Percentiles rank a stretch among this genome's conserved stretches.
These are phyloP conservation scores for Rousettus leschenaultii DNA, from an alignment of 2,113 vertebrate genomes.

Conservation along the genomic window DNA sequence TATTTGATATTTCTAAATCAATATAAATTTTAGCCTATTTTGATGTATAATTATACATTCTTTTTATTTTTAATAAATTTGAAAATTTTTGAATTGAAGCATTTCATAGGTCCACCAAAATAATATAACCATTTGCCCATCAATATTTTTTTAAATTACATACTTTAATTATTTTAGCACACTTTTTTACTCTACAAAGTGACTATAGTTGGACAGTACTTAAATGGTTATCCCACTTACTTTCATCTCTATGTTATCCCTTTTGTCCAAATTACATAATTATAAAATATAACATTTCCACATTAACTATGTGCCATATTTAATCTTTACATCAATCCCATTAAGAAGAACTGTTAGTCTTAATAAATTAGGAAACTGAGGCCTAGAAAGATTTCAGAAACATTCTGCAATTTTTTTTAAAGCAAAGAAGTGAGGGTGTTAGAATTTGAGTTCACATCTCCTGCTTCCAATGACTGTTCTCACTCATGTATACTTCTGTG, in stretches of 20 bases:
- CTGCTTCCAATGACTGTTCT: background rate
- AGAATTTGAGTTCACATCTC: background rate
- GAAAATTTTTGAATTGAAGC: background rate
- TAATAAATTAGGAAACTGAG: background rate
- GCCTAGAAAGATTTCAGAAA: background rate
- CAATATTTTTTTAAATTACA: background rate
- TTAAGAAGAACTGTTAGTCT: background rate
- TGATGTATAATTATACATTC: background rate
- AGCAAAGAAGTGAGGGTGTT: background rate
- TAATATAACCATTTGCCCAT: background rate
- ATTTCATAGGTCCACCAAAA: background rate
- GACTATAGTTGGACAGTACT: background rate
- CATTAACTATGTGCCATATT: background rate
- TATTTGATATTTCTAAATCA: background rate
- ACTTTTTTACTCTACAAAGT: background rate
- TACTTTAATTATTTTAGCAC: background rate
- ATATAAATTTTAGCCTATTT: background rate
- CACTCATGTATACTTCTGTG: background rate
- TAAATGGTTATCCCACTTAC: background rate
- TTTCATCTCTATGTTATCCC: background rate
- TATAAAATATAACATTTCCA: background rate
- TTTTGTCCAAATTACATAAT: background rate
- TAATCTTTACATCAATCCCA: background rate
- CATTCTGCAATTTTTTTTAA: background rate
- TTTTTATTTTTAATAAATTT: background rate